phyloP scores from a whole-genome alignment of 2,113 vertebrate species.

The Chionodraco myersi region DNA sequence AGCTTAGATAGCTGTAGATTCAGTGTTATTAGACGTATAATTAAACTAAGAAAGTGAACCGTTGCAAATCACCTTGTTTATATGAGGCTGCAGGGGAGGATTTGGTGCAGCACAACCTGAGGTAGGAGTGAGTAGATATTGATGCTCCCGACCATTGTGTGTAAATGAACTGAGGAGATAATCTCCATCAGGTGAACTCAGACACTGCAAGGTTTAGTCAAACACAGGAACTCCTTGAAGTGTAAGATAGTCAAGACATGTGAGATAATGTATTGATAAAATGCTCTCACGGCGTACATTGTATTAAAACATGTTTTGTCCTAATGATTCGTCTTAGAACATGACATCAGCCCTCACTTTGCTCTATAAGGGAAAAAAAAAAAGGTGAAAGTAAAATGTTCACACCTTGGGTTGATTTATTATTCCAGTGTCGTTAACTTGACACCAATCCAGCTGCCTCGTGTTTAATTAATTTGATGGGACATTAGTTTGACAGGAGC shows the following conservation, averaged over 20 bases:
- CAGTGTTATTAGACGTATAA: neutral
- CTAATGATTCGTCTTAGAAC: slow-evolving; percentile 8
- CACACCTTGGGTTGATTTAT: slow-evolving; percentile 43
- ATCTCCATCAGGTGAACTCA: slow-evolving; percentile 75
- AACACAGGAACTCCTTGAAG: slow-evolving; percentile 75
- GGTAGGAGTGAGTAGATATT: slow-evolving; percentile 57
- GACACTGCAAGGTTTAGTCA: slow-evolving; percentile 60
- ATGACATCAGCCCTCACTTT: slow-evolving; percentile 16
- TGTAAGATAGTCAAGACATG: slow-evolving; percentile 62
- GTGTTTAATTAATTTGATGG: slow-evolving; percentile 7
- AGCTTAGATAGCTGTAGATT: neutral
- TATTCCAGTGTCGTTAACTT: neutral
- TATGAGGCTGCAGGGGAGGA: slow-evolving; percentile 13
- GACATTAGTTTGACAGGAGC: slow-evolving; percentile 8
- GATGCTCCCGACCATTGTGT: slow-evolving; percentile 76
- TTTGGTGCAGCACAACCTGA: slow-evolving; percentile 34
- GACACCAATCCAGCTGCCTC: slow-evolving; percentile 42
- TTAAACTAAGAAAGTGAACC: neutral
- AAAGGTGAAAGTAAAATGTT: slow-evolving; percentile 50
- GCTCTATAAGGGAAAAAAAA: slow-evolving; percentile 7
- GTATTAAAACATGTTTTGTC: slow-evolving; percentile 2
- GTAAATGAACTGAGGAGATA: slow-evolving; percentile 77
- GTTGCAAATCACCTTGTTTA: neutral
- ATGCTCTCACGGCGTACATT: slow-evolving; percentile 14
- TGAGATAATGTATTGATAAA: slow-evolving; percentile 67